Evolutionary conservation across 1,140 invertebrate species (phyloP).

Genomic region (Wiebesia pumilae): DNA sequence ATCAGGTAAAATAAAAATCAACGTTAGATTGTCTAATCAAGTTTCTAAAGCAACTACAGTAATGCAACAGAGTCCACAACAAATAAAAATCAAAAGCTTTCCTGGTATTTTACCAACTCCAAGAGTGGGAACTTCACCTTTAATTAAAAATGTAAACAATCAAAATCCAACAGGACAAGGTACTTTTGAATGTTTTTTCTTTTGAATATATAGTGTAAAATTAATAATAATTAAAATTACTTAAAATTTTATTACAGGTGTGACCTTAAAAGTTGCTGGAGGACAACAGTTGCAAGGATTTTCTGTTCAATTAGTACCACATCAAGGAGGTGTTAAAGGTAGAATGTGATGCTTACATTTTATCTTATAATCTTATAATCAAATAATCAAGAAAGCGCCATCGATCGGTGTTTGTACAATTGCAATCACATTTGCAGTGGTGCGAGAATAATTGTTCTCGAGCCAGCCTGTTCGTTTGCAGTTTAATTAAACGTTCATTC

Average conservation of each 20-base stretch:
- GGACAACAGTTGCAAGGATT: conserved; percentile 74
- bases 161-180: conserved; percentile 66
- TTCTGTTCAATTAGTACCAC: conserved; percentile 78
- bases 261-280: conserved; percentile 73
- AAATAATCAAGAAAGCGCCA: conserved; percentile 60
- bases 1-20: conserved; percentile 79
- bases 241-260: conserved; percentile 62
- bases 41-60: conserved; percentile 61
- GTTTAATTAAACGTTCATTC: conserved; percentile 65
- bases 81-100: conserved; percentile 67
- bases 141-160: conserved; percentile 67
- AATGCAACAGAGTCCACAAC: conserved; percentile 57
- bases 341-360: too few species aligned
- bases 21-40: conserved; percentile 74
- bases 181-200: conserved; percentile 47
- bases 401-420: conserved; percentile 71
- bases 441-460: conserved; percentile 47
- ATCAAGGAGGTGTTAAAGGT: conserved; percentile 78
- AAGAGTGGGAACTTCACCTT: conserved; percentile 71
- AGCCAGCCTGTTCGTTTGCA: conserved; percentile 55
- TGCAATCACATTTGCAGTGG: conserved; percentile 70
- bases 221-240: conserved; percentile 7
- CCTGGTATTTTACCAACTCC: conserved; percentile 67
- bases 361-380: too few species aligned
- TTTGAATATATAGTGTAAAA: background rate